These are phyloP conservation scores for Acrocephalus scirpaceus DNA, from an alignment of 2,797 vertebrate genomes.

Conservation along the genomic window DNA sequence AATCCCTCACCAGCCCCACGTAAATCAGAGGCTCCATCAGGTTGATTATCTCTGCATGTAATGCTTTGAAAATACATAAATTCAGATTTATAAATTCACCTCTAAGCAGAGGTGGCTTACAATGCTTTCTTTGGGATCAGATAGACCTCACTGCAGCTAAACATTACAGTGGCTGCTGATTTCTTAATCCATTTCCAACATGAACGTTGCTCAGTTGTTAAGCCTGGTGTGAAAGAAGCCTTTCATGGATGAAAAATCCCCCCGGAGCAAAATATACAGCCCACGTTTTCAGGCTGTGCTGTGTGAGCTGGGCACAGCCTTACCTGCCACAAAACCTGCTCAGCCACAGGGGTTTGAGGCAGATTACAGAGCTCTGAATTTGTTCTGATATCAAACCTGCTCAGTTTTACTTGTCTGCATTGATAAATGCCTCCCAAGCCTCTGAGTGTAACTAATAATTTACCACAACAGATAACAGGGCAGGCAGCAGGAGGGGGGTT, in stretches of 20 bases:
- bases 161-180: background rate
- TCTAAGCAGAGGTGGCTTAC: conserved; percentile 27
- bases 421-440: conserved; percentile 7
- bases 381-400: background rate
- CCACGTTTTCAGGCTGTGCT: background rate
- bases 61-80: conserved; percentile 58
- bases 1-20: background rate
- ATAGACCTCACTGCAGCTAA: background rate
- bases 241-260: conserved; percentile 27
- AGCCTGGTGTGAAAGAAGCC: conserved; percentile 48
- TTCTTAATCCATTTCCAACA: conserved; percentile 47
- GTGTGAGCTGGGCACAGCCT: background rate
- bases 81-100: conserved; percentile 15
- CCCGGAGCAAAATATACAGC: conserved; percentile 15
- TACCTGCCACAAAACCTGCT: conserved; percentile 12
- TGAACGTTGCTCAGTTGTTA: background rate
- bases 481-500: background rate
- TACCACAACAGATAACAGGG: background rate
- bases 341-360: background rate
- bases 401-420: background rate
- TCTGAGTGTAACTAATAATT: background rate
- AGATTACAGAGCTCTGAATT: background rate
- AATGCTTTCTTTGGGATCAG: conserved; percentile 46
- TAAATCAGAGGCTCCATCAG: conserved; percentile 41
- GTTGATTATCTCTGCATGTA: conserved; percentile 45